These are phyloP conservation scores for Tryphoninae sp. DNA, from an alignment of 2,888 invertebrate genomes.

Conservation along the genomic window DNA sequence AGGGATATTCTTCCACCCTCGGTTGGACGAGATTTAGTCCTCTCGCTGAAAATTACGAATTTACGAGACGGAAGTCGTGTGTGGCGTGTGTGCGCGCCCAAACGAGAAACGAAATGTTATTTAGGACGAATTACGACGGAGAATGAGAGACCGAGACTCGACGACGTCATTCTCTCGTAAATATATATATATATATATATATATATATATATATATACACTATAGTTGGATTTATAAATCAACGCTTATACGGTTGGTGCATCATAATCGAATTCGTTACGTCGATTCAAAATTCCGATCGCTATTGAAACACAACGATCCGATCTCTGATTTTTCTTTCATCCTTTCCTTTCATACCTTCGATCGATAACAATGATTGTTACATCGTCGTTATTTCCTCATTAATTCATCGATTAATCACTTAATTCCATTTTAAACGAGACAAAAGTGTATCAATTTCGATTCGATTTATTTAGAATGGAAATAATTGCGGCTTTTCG, in stretches of 20 bases:
- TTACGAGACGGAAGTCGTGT: constrained; percentile 74
- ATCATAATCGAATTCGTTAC: constrained; percentile 49
- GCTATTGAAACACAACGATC: constrained; percentile 26
- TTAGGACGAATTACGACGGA: constrained; percentile 70
- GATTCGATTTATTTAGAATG: not conserved
- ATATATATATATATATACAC: too few relatives aligned
- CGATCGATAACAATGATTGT: not conserved
- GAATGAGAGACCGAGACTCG: constrained; percentile 56
- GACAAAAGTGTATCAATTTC: not conserved
- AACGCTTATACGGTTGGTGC: constrained; percentile 29
- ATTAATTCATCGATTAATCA: not conserved
- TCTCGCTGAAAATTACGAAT: constrained; percentile 72
- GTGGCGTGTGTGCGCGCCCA: constrained; percentile 3
- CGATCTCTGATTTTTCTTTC: constrained; percentile 27
- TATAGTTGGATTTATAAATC: not conserved
- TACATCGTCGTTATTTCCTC: not conserved
- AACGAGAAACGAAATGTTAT: constrained; percentile 69
- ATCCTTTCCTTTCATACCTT: not conserved
- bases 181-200: constrained; percentile 33
- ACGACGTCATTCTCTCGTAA: constrained; percentile 29
- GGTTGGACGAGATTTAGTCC: constrained; percentile 69
- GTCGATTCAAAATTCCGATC: constrained; percentile 34
- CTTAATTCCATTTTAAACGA: not conserved
- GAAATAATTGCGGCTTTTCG: not conserved
- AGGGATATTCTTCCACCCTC: constrained; percentile 34